Evolutionary conservation across 1,140 invertebrate genomes (phyloP), one percentile per base, ranked within the genome.

Genomic region (Pseudomyrmex pallidus): DNA sequence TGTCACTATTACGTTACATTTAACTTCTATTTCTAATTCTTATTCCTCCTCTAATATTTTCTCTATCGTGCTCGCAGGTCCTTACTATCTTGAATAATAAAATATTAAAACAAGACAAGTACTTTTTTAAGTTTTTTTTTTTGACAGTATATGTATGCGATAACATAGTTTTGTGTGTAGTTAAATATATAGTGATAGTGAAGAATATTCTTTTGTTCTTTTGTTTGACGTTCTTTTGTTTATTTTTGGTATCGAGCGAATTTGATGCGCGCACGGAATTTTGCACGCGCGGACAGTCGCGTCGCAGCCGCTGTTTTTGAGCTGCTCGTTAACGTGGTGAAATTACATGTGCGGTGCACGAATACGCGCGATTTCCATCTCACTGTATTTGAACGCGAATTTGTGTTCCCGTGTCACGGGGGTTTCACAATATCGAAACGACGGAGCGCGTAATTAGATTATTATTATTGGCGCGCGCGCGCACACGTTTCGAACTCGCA

Each of bases 301-400:
- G n/a, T 59, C 15, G 64, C 35, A 35, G 35, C 15, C 54, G 46
- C 76, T 70, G 72, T 87, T 87, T 83, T 82, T 82, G 56, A 56
- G 17, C 15, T 67, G 25, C 46, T 86, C 70, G 74, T 83, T 86
- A 86, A 74, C 67, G 61, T 48, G 70, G 46, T 44, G 20, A 56
- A 44, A 46, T 66, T 68, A 59, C 73, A 78, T 73, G 70, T 62
- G 44, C 7, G 8, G 50, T 70, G 72, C 84, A 62, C 82, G 76
- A 61, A 86, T 74, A 74, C n/a, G 80, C 61, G 62, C 72, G 72
- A 72, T 86, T 83, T 87, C 73, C 73, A 84, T 84, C 59, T 57
- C 72, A 20, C 77, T 20, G 22, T 83, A 84, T 70, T 87, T 74
- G 61, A 78, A 68, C 61, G 63, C 52, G 61, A 70, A 87, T 86